phyloP scores from a whole-genome alignment of 92 coral and sea anemone genomes.

The Metridium senile region DNA sequence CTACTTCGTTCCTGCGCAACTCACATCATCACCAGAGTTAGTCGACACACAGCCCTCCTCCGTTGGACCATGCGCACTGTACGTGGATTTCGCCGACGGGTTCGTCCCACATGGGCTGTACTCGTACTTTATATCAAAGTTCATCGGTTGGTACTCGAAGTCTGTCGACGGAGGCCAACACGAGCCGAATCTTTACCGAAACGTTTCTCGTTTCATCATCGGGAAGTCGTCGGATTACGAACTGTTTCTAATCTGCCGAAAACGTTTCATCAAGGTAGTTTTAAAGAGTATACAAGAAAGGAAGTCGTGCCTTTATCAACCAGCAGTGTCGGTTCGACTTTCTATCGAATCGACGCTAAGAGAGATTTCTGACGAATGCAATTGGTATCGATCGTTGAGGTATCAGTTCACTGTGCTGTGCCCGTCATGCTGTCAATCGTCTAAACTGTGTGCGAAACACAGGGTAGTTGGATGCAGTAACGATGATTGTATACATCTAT shows the following conservation, averaged over 20 bases:
- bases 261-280: conserved; percentile 67
- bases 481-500: conserved; percentile 56
- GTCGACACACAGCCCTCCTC: conserved; percentile 50
- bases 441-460: conserved; percentile 30
- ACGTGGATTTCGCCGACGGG: conserved; percentile 74
- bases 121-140: conserved; percentile 65
- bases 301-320: neutral
- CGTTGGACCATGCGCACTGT: conserved; percentile 60
- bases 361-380: conserved; percentile 58
- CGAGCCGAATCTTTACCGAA: conserved; percentile 72
- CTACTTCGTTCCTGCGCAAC: conserved; percentile 86
- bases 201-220: conserved; percentile 70
- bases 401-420: conserved; percentile 61
- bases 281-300: conserved; percentile 24
- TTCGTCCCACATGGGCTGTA: conserved; percentile 86
- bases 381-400: conserved; percentile 56
- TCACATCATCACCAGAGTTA: conserved; percentile 71
- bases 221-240: conserved; percentile 46
- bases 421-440: conserved; percentile 44
- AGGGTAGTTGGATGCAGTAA: conserved; percentile 31
- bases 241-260: conserved; percentile 60
- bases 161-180: conserved; percentile 53
- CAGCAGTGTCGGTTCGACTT: conserved; percentile 44
- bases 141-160: conserved; percentile 57
- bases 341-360: conserved; percentile 44